Evolutionary conservation across 1,140 invertebrate species (phyloP), one percentile per base, ranked within the genome.

Genomic region (Drosophila truncata): DNA sequence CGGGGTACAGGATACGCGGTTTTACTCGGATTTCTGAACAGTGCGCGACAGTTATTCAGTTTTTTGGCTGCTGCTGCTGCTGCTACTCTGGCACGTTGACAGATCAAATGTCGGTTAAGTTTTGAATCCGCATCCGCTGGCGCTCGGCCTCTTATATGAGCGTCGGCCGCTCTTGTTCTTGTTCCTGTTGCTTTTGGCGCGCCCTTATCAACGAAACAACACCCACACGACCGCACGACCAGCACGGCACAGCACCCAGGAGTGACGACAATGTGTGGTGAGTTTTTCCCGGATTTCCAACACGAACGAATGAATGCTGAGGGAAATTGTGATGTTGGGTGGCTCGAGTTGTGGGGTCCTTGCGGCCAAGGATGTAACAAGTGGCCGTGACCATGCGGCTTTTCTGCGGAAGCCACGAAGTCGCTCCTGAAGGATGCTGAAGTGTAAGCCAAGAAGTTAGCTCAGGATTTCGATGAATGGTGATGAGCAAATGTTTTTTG

Each of bases 61-160:
- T 47, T 16, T 41, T 55, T 14, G 14, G 25, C 31, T 25, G 49
- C 29, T 46, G 37, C 23, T 49, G 54, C 55, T 66, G 61, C 35
- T 41, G 58, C 64, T 54, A 60, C 63, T 64, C 23, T 59, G 59
- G 63, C 86, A 91, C 73, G 90, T 88, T 91, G 77, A 92, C 91
- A 86, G 91, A 87, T 91, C 84, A 83, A 83, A 83, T 91, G 91
- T 92, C 91, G 91, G 79, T 81, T 91, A 91, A 80, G 70, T 92
- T 92, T 92, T 92, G 91, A 92, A 91, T 79, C 55, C 72, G 77
- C 54, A 82, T 76, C 71, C 77, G 66, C 44, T 61, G 82, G 52
- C 42, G 49, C 78, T 46, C 57, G 74, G 77, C 76, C 71, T 82
- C 83, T 92, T 92, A 92, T 92, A 92, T 84, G 70, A 50, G 73